phyloP scores from a whole-genome alignment of 2,113 vertebrate species.

The Rhineura floridana region DNA sequence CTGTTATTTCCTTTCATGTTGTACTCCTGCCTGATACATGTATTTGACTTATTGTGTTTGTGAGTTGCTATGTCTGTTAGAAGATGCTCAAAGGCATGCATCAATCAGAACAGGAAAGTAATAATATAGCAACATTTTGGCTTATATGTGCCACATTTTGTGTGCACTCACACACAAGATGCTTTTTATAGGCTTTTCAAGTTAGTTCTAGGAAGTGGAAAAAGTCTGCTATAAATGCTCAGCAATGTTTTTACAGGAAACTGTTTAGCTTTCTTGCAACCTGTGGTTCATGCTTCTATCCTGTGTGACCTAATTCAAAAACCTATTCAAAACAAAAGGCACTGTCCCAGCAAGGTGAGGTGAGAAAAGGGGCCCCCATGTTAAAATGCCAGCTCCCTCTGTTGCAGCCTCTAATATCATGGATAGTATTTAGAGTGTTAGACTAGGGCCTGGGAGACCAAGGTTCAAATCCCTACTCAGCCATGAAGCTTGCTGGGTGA shows the following conservation, averaged over 20 bases:
- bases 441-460: too few relatives aligned
- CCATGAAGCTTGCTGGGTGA: too few relatives aligned
- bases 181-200: background rate
- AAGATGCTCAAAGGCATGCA: background rate
- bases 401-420: background rate
- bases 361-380: background rate
- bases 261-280: background rate
- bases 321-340: background rate
- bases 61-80: background rate
- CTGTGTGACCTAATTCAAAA: background rate
- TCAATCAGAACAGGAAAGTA: background rate
- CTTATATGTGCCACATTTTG: background rate
- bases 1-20: background rate
- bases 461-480: too few relatives aligned
- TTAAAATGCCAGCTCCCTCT: background rate
- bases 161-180: background rate
- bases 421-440: too few relatives aligned
- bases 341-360: background rate
- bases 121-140: background rate
- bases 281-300: slow-evolving; percentile 13
- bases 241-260: slow-evolving; percentile 8
- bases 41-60: background rate
- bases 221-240: background rate
- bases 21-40: background rate
- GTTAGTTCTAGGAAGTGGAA: background rate